A percentile compares a stretch with the other conserved stretches of the same genome.
Evolutionary conservation across 1,140 invertebrate species (phyloP).

Genomic region (Papilio aristodemus): DNA sequence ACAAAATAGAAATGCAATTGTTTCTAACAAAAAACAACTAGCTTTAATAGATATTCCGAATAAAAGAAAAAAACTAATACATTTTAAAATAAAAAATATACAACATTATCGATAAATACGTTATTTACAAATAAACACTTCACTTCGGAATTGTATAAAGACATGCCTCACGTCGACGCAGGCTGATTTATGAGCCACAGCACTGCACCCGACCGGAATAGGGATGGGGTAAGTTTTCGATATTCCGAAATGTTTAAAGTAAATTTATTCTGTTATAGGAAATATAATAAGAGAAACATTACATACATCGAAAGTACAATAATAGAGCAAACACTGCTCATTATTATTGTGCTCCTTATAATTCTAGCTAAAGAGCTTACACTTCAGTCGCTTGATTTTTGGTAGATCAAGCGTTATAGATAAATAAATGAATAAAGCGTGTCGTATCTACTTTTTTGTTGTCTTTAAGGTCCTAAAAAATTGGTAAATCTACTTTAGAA

Average conservation of each 20-base stretch:
- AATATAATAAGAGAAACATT: not conserved
- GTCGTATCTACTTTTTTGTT: no score
- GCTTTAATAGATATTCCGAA: not conserved
- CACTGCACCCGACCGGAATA: slow-evolving; percentile 49
- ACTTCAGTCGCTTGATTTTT: no score
- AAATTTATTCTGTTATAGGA: not conserved
- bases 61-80: no score
- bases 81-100: no score
- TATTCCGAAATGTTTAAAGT: slow-evolving; percentile 2
- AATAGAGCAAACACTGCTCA: no score
- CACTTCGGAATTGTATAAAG: slow-evolving; percentile 74
- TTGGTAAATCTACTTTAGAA: no score
- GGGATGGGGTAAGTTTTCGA: slow-evolving; percentile 42
- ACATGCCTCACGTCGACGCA: slow-evolving; percentile 57
- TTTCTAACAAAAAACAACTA: not conserved
- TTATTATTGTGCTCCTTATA: no score
- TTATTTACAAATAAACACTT: slow-evolving; percentile 47
- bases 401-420: no score
- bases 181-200: slow-evolving; percentile 65
- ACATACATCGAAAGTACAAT: not conserved
- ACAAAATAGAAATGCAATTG: not conserved
- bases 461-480: no score
- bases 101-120: slow-evolving; percentile 46
- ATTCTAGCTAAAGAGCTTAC: no score
- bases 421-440: no score